These are phyloP conservation scores for Chaunax sp. DNA, from an alignment of 2,797 vertebrate species.

Conservation along the genomic window DNA sequence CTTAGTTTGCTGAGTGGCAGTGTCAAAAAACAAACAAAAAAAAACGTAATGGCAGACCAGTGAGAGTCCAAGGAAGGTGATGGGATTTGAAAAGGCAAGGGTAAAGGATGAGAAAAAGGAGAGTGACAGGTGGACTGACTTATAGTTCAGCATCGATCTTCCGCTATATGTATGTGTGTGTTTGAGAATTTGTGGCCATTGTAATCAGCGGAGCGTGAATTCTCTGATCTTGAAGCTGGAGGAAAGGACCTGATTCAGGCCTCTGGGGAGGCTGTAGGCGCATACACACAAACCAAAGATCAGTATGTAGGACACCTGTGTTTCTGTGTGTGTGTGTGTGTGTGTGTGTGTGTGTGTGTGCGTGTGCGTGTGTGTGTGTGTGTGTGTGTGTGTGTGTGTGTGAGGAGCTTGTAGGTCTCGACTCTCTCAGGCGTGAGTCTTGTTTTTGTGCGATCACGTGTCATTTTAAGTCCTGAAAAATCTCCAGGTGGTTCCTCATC, in stretches of 20 bases:
- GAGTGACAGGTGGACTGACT: conserved; percentile 19
- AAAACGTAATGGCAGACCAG: conserved; percentile 48
- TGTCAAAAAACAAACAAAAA: no score
- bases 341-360: conserved; percentile 3
- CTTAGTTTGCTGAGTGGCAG: conserved; percentile 45
- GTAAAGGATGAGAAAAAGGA: conserved; percentile 7
- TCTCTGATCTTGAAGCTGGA: conserved; percentile 32
- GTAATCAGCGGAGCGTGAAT: conserved; percentile 52
- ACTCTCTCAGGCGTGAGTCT: not conserved
- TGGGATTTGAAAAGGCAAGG: conserved; percentile 13
- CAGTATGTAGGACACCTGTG: conserved; percentile 47
- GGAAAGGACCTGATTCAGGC: conserved; percentile 59
- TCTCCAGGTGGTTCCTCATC: conserved; percentile 43
- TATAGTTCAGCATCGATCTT: conserved; percentile 51
- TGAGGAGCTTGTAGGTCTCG: not conserved
- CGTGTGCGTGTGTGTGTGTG: no score
- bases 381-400: not conserved
- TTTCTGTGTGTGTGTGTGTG: conserved; percentile 5
- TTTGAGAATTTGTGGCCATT: conserved; percentile 9
- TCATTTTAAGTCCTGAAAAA: conserved; percentile 45
- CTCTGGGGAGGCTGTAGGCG: conserved; percentile 44
- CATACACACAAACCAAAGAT: conserved; percentile 26
- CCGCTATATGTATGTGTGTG: not conserved
- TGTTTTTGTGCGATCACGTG: conserved; percentile 35
- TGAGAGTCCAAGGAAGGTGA: conserved; percentile 45